phyloP scores from a whole-genome alignment of 2,797 vertebrate species.

The Furcifer pardalis region DNA sequence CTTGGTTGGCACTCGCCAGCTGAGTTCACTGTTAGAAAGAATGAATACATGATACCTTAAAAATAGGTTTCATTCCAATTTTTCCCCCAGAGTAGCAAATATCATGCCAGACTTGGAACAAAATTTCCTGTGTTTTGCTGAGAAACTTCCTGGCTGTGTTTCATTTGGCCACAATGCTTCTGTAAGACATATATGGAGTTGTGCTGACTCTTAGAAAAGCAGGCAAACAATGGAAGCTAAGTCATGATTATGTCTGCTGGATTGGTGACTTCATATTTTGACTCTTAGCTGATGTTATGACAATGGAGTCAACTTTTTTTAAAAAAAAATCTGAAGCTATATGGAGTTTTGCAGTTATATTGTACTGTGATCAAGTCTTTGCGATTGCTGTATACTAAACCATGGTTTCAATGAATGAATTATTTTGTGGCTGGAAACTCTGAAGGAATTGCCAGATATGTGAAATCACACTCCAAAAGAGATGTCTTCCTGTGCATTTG shows the following conservation, averaged over 20 bases:
- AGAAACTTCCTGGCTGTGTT: neutral
- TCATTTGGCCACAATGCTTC: neutral
- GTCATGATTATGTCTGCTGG: neutral
- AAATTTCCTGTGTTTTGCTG: neutral
- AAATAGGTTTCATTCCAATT: neutral
- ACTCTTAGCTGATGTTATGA: neutral
- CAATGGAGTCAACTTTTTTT: constrained; percentile 1
- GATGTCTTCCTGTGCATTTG: constrained; percentile 33
- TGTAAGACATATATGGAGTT: neutral
- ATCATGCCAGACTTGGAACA: neutral
- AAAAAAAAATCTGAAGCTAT: neutral
- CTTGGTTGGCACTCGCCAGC: neutral
- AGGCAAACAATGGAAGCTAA: neutral
- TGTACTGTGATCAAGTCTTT: constrained; percentile 47
- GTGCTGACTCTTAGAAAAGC: too few relatives aligned
- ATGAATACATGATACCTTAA: neutral
- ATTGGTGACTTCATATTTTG: neutral
- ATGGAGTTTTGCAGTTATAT: constrained; percentile 5
- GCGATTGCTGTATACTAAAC: constrained; percentile 50
- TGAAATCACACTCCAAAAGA: neutral
- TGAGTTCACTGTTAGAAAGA: neutral
- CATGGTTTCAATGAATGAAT: constrained; percentile 52
- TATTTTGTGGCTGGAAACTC: constrained; percentile 59
- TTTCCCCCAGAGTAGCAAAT: neutral
- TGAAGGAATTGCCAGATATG: constrained; percentile 43